phyloP scores from a whole-genome alignment of 1,140 invertebrate genomes.

The Drosophila ironensis region DNA sequence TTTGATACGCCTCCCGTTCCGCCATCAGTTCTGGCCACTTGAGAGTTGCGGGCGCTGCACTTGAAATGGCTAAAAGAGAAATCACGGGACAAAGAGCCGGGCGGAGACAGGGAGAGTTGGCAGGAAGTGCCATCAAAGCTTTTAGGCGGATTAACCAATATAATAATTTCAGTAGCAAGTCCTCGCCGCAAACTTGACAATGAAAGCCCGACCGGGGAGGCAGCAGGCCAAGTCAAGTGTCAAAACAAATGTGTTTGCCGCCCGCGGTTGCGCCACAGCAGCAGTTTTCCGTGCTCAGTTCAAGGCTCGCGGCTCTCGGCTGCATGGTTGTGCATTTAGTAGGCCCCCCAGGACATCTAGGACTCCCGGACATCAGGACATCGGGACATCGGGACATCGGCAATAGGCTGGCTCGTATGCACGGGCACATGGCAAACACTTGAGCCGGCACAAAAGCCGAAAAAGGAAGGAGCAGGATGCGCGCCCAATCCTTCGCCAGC shows the following conservation, averaged over 20 bases:
- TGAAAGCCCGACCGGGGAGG: constrained; percentile 32
- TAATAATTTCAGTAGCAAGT: constrained; percentile 50
- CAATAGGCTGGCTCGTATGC: constrained; percentile 59
- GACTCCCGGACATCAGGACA: neutral
- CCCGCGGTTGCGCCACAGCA: constrained; percentile 45
- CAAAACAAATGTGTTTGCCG: constrained; percentile 55
- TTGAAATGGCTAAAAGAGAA: constrained; percentile 47
- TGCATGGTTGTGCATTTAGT: constrained; percentile 74
- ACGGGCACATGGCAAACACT: constrained; percentile 72
- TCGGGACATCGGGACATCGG: neutral
- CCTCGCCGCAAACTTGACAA: constrained; percentile 60
- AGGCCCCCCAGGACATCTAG: constrained; percentile 19
- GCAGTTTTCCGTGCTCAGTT: constrained; percentile 53
- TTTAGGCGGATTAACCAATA: constrained; percentile 75
- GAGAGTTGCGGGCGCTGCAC: constrained; percentile 61
- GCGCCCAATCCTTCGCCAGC: constrained; percentile 47
- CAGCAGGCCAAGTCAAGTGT: constrained; percentile 52
- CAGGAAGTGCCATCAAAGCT: constrained; percentile 62
- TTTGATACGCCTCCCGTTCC: constrained; percentile 59
- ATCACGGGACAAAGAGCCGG: neutral
- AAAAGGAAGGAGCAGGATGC: constrained; percentile 3
- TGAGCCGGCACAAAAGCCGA: constrained; percentile 16
- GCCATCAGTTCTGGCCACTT: constrained; percentile 36
- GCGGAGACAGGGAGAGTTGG: neutral
- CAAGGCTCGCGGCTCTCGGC: constrained; percentile 7